Evolutionary conservation across 2,888 invertebrate genomes (phyloP).

Genomic region (Caenorhabditis sp.): DNA sequence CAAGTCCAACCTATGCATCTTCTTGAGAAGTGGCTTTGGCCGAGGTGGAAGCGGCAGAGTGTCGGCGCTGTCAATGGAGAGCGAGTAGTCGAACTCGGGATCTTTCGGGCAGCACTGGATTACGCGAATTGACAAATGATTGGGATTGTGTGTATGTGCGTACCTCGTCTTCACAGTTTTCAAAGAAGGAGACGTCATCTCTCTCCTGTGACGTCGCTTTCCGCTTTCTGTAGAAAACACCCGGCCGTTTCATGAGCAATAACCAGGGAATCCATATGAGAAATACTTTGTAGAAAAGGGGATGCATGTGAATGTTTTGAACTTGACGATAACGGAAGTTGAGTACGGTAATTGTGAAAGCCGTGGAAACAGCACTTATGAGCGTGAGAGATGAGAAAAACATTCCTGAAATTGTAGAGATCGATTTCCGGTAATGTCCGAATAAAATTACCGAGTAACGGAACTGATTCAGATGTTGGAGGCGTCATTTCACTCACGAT

Average conservation of each 20-base stretch:
- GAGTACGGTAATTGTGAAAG: slow-evolving; percentile 72
- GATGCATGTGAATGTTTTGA: slow-evolving; percentile 69
- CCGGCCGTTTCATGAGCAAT: slow-evolving; percentile 71
- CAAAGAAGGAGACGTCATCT: slow-evolving; percentile 59
- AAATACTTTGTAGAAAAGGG: slow-evolving; percentile 67
- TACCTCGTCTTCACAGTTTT: slow-evolving; percentile 60
- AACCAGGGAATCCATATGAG: slow-evolving; percentile 75
- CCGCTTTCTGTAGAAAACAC: slow-evolving; percentile 56
- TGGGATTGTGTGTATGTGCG: not conserved
- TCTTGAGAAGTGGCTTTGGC: slow-evolving; percentile 62
- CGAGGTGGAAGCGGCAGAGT: slow-evolving; percentile 52
- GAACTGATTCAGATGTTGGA: slow-evolving; percentile 87
- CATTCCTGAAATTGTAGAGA: slow-evolving; percentile 60
- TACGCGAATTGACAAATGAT: not conserved
- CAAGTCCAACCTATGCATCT: slow-evolving; percentile 62
- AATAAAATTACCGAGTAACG: slow-evolving; percentile 61
- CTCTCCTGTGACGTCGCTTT: slow-evolving; percentile 47
- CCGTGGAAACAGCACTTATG: slow-evolving; percentile 70
- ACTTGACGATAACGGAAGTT: slow-evolving; percentile 73
- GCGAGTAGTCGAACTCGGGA: slow-evolving; percentile 49
- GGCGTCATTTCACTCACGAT: slow-evolving; percentile 97
- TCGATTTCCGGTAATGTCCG: not conserved
- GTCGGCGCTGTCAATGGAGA: slow-evolving; percentile 60
- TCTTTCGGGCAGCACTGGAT: slow-evolving; percentile 54
- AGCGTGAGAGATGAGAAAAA: slow-evolving; percentile 73